Evolutionary conservation across 2,797 vertebrate species (phyloP), one percentile per base, ranked within the genome.

Genomic region (Anomalospiza imberbis): DNA sequence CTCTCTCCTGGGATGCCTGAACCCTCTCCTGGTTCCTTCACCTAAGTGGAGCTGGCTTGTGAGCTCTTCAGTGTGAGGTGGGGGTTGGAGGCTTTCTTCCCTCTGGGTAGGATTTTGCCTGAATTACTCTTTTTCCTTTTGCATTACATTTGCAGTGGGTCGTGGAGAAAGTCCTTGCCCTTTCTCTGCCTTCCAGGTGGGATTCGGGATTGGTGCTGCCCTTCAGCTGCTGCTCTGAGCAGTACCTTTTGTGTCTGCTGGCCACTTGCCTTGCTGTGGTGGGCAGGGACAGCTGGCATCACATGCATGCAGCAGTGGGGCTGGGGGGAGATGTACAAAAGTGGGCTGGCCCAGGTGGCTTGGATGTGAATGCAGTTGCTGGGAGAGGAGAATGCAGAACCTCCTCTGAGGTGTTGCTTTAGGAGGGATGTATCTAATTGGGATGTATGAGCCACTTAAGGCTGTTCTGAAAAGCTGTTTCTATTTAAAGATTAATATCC

Each of bases 221-320:
- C 55, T 17, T 66, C 12, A 36, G 32, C n/a, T 53, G 18, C 7
- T 57, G 74, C 42, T 51, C 70, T 34, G 18, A 53, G 74, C 53
- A 42, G 45, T 45, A 40, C 20, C 34, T 67, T 28, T n/a, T 4
- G 5, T 29, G 13, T 34, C 13, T 48, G 19, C 34, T 67, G 2
- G 5, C 44, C 25, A 4, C 18, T 40, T 42, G 42, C 65, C 82
- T 50, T 34, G 36, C 51, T 0, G 0, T 3, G 47, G 38, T 68
- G 38, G n/a, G 44, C 55, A n/a, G 21, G 4, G 48, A 8, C 40
- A 32, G 17, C 13, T 32, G 29, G 32, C 11, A 5, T 10, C 25
- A 7, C 6, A 0, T 2, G 14, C 9, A 7, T 4, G 3, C n/a
- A 57, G 63, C 38, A 15, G 16, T 5, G 2, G 31, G 21, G 25